These are phyloP conservation scores for Nephrocerus scutellatus DNA, from an alignment of 2,888 invertebrate species.

Conservation along the genomic window DNA sequence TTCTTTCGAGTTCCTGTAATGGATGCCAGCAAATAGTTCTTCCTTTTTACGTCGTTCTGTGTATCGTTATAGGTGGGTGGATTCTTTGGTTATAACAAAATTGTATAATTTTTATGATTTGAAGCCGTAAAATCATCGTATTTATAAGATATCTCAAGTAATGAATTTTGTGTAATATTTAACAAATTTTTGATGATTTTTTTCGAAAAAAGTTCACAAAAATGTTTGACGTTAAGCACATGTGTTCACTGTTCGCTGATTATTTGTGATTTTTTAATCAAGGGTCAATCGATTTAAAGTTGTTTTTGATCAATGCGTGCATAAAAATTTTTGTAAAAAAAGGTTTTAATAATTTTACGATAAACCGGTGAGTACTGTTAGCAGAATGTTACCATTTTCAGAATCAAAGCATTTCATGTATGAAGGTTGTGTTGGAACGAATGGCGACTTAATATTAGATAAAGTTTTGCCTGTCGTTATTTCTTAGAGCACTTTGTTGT, in stretches of 20 bases:
- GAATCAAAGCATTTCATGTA: neutral
- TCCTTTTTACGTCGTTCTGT: conserved; percentile 30
- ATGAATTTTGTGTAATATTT: neutral
- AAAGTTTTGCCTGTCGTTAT: too few relatives aligned
- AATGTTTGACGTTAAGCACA: too few relatives aligned
- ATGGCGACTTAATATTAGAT: too few relatives aligned
- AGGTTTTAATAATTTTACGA: conserved; percentile 1
- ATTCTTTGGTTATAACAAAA: neutral
- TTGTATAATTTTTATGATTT: conserved; percentile 1
- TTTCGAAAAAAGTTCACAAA: neutral
- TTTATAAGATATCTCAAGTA: conserved; percentile 9
- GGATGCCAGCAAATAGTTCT: conserved; percentile 13
- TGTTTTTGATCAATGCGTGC: too few relatives aligned
- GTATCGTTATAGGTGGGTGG: conserved; percentile 26
- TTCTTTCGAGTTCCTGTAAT: conserved; percentile 15
- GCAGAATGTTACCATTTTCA: conserved; percentile 13
- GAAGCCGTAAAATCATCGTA: neutral
- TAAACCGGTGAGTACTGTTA: conserved; percentile 15
- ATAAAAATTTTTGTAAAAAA: neutral
- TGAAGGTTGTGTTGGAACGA: conserved; percentile 4
- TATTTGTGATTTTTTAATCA: too few relatives aligned
- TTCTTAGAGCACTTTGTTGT: too few relatives aligned
- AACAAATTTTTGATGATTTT: neutral
- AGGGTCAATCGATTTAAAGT: too few relatives aligned
- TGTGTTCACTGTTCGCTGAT: too few relatives aligned